Percentiles rank a stretch among this genome's conserved stretches.
These are phyloP conservation scores for Acridotheres tristis DNA, from an alignment of 2,797 vertebrate genomes.

Conservation along the genomic window DNA sequence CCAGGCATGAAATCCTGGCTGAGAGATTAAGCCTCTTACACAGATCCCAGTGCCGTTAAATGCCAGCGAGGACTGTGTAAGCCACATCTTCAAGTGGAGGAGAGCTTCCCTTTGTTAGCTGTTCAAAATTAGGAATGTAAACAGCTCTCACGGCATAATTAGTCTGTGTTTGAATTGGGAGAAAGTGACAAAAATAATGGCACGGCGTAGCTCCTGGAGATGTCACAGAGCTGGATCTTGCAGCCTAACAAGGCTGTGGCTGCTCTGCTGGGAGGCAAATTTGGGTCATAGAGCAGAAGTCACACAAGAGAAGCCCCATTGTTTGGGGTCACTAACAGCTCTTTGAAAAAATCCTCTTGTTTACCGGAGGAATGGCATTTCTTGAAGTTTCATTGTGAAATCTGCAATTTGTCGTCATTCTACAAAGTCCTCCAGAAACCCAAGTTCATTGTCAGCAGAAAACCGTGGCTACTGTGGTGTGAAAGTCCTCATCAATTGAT, in stretches of 20 bases:
- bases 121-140: constrained; percentile 32
- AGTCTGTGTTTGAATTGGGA: neutral
- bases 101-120: constrained; percentile 31
- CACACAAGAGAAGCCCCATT: rapidly evolving
- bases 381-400: neutral
- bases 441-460: neutral
- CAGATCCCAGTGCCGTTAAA: constrained; percentile 10
- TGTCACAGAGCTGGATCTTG: neutral
- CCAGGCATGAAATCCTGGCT: constrained; percentile 50
- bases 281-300: neutral
- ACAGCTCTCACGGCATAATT: constrained; percentile 10
- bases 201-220: neutral
- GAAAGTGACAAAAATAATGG: neutral
- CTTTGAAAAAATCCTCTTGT: neutral
- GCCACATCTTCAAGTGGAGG: neutral
- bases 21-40: constrained; percentile 56
- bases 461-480: neutral
- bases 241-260: neutral
- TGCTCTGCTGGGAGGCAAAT: neutral
- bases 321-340: neutral
- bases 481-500: neutral
- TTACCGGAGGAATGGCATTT: neutral
- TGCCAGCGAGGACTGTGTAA: neutral
- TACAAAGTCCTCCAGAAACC: neutral
- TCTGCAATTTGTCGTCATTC: neutral